Evolutionary conservation across 2,797 vertebrate species (phyloP), one percentile per base, ranked within the genome.

Genomic region (Gadopsis bispinosus): DNA sequence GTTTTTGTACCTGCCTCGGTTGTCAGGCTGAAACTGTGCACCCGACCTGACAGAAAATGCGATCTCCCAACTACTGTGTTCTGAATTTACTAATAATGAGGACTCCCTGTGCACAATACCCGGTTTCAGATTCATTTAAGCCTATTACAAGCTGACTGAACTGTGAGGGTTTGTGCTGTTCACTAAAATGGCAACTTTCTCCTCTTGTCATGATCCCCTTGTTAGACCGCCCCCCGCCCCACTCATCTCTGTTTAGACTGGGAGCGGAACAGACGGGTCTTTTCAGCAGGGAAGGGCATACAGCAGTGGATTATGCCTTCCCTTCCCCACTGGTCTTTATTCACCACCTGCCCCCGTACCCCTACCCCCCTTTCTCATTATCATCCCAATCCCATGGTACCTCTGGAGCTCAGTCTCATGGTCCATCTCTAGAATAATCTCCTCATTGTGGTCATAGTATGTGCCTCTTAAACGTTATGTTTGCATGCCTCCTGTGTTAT

Each of bases 191-290:
- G 77, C 77, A 91, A 86, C 83, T 88, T 88, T 91, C 83, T 89
- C 86, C 84, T 73, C 71, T 83, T 80, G 88, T 89, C 85, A 69
- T 86, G 88, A 93, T 90, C 88, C 60, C 66, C 85, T 89, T 92
- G 88, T 93, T 90, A 69, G 78, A 77, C 83, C 80, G 47, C 83
- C 87, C 74, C 81, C 75, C 33, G 9, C 81, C 83, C 77, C 37
- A 51, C 87, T 90, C 91, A 83, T 86, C 86, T 83, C 85, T 79
- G 78, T 89, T 90, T 63, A 75, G 83, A 80, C 71, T 26, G 77
- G 72, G 67, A 93, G 88, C 37, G 90, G 89, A 94, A 94, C 93
- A 83, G 94, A 94, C 93, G 88, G 83, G 75, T 80, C 91, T 88
- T 93, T 93, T 92, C 77, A 89, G 69, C 48, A 66, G 75, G 65